Base-by-base conservation (phyloP, 2,113 vertebrate species). In the Vimba vimba region DNA sequence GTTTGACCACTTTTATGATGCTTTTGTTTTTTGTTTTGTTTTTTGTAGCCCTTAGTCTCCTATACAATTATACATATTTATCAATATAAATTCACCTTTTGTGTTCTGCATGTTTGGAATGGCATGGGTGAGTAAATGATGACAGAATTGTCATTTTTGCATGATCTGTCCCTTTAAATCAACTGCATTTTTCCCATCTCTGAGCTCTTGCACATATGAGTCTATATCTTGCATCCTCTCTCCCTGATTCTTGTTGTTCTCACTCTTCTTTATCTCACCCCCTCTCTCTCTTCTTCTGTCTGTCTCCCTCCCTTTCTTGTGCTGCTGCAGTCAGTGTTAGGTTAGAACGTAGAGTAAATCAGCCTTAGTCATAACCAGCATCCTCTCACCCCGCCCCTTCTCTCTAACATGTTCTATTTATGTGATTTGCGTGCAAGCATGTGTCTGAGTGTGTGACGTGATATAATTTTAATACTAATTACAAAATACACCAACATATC, bases 311-410 rank as follows among this genome's bases (percentile, higher is more conserved):
- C 57, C 69, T 80, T 80, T 50, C 71, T 69, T 19, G 36, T 4
- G 36, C 78, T 55, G 77, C 12, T 71, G 50, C 21, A 83, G 83
- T 87, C 75, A 39, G 47, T 86, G 83, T 88, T 71, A 30, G 39
- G 83, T 88, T 69, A 30, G 43, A 45, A 68, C 79, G 3, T 80
- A 36, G 64, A 83, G 84, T 36, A 86, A 87, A 87, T 91, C 88
- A 92, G 82, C n/a, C 82, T 60, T 78, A 76, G 33, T 50, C 59
- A 17, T 21, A 69, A 74, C 6, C 79, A 75, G 85, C 88, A 77
- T 79, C 64, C 82, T 82, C 45, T 82, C 73, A 74, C 55, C 39
- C 13, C 74, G 7, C 84, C 71, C 68, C 8, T 79, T 55, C 79
- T 57, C 52, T 55, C 60, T 78, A 33, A 69, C 78, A 82, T 82